Evolutionary conservation across 1,140 invertebrate genomes (phyloP), one percentile per base, ranked within the genome.

Genomic region (Procambarus clarkii): DNA sequence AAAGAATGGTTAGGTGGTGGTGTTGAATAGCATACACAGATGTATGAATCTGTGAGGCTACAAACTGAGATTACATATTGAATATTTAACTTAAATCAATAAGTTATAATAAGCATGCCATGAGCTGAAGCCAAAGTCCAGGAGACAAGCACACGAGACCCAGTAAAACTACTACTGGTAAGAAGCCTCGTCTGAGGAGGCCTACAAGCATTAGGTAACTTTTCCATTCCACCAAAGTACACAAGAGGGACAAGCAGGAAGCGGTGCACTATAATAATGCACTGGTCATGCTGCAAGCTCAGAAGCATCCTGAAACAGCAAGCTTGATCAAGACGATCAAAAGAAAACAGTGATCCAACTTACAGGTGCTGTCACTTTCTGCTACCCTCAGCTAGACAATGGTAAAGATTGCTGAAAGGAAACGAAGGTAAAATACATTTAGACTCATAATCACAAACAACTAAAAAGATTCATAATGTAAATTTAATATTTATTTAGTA

Each of bases 301-400:
- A 44, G 69, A 76, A 50, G 48, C 34, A 9, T 86, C 50, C 85
- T 86, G 64, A 88, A 88, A 81, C 78, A 88, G 64, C 78, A 88
- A 88, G 60, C 79, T 74, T 54, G 44, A 74, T 81, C 60, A 81
- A 54, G 50, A 74, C 13, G 21, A 18, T 44, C n/a, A 60, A 71
- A 48, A 85, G 24, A 74, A 7, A 74, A 71, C 83, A 69, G 69
- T 11, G 15, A 15, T 74, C 44, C 50, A 88, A 88, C 87, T 88
- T 80, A 88, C 87, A 88, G 79, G 60, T 88, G 60, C 46, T 88
- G 60, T 45, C 87, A 88, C 44, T 69, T 81, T 81, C 87, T 88
- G 87, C 87, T 88, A 88, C 87, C 87, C 87, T 88, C 87, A 88
- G 87, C 87, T 88, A 81, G 87, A 88, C 69, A 88, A 88, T 69